Conservation (phyloP, 23 tunicate species). For the Oikopleura albicans region DNA sequence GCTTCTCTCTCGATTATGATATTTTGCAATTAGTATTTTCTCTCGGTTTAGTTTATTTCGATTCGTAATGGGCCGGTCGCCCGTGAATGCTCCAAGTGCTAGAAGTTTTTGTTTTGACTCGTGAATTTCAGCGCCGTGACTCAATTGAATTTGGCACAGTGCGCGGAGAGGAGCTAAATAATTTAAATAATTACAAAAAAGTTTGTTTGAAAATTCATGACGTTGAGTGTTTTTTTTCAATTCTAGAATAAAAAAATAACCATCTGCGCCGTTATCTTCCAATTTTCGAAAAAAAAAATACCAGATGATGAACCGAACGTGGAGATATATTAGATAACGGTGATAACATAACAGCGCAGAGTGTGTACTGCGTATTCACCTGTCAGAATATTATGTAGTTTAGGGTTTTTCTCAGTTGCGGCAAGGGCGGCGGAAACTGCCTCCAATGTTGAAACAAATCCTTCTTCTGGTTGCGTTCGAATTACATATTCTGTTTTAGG, state of each 20-base stretch:
- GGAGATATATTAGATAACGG: too few species aligned
- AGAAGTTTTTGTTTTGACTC: conserved; percentile 16
- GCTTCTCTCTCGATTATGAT: neutral
- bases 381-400: neutral
- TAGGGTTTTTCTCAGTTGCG: conserved; percentile 23
- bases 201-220: too few species aligned
- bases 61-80: neutral
- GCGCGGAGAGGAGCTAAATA: conserved; percentile 47
- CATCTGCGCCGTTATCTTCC: too few species aligned
- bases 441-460: conserved; percentile 58
- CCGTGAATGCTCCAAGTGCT: neutral
- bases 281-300: too few species aligned
- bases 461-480: conserved; percentile 60
- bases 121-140: conserved; percentile 49
- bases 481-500: conserved; percentile 48
- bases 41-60: conserved; percentile 3
- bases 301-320: too few species aligned
- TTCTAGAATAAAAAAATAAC: too few species aligned
- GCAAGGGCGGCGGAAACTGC: conserved; percentile 47
- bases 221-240: too few species aligned
- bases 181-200: too few species aligned
- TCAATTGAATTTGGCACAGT: conserved; percentile 48
- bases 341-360: too few species aligned
- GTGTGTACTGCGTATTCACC: too few species aligned
- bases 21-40: neutral